Evolutionary conservation across 1,140 invertebrate genomes (phyloP), one percentile per base, ranked within the genome.

Genomic region (Melipona quadrifasciata): DNA sequence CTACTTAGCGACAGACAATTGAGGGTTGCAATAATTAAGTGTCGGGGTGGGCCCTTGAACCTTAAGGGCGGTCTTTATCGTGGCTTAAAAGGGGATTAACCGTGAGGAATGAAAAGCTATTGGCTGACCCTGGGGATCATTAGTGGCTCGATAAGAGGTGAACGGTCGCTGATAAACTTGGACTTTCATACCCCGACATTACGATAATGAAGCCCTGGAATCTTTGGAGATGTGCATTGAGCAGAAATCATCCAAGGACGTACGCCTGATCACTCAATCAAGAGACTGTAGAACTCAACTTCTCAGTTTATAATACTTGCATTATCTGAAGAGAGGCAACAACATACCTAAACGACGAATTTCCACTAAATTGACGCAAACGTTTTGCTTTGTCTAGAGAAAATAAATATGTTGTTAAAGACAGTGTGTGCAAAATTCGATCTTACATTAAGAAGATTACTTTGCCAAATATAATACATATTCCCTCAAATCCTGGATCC

Each of bases 91-190:
- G 89, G 75, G 90, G 90, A 94, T 94, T 94, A 94, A 90, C 86
- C 76, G 87, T 91, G 92, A 94, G 91, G 92, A 91, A 93, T 92
- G 92, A 91, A 93, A 81, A 92, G 87, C 92, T 89, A 92, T 93
- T 89, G 87, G 88, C 87, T 87, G 86, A 88, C 79, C 90, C 89
- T 82, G 57, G 83, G 90, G 90, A 94, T 93, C 92, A 93, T 90
- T 87, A 84, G 76, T 80, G 39, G 51, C 76, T 92, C 87, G 93
- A 94, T 93, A 94, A 93, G 91, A 89, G 88, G 79, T 88, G 88
- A 84, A 91, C 76, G 67, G 80, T 90, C 67, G n/a, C 85, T 82
- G 92, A 93, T 93, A 93, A 93, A 80, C 65, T 55, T 31, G 17
- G 39, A 79, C 58, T 58, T 67, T 80, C 67, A 67, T 73, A 73